Evolutionary conservation across 2,888 invertebrate species (phyloP).

Genomic region (Herminia tarsipennalis): DNA sequence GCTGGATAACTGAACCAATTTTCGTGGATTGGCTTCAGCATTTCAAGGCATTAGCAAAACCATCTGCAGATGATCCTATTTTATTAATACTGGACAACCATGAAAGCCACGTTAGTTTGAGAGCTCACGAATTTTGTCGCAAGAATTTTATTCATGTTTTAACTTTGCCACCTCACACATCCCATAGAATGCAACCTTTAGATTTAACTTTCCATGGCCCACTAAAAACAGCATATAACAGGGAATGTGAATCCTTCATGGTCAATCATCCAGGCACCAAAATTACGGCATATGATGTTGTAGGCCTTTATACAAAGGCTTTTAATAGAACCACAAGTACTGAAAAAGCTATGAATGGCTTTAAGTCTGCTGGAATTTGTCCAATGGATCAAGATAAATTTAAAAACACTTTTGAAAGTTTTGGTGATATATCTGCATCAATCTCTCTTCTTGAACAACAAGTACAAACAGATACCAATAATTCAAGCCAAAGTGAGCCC

Average conservation of each 20-base stretch:
- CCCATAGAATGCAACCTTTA: slow-evolving; percentile 17
- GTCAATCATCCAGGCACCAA: slow-evolving; percentile 13
- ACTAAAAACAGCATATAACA: slow-evolving; percentile 20
- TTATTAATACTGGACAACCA: slow-evolving; percentile 9
- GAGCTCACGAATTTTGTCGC: neutral
- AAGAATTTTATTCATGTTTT: slow-evolving; percentile 20
- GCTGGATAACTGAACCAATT: slow-evolving; percentile 26
- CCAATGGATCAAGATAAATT: slow-evolving; percentile 19
- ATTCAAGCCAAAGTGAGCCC: slow-evolving; percentile 6
- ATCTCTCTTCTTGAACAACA: neutral
- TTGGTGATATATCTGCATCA: slow-evolving; percentile 6
- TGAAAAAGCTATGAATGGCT: slow-evolving; percentile 23
- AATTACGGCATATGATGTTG: slow-evolving; percentile 28
- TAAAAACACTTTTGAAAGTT: slow-evolving; percentile 12
- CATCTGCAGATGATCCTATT: slow-evolving; percentile 5
- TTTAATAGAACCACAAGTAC: slow-evolving; percentile 19
- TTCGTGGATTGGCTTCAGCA: slow-evolving; percentile 37
- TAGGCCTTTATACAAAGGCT: slow-evolving; percentile 22
- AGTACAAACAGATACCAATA: neutral
- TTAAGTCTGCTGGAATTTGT: slow-evolving; percentile 25
- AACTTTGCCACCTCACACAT: slow-evolving; percentile 35
- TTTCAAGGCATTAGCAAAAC: slow-evolving; percentile 10
- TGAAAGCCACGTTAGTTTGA: slow-evolving; percentile 5
- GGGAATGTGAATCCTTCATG: slow-evolving; percentile 13
- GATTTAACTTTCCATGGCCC: slow-evolving; percentile 11